Base-by-base conservation (phyloP, 2,113 vertebrate genomes). In the Orientallactaga bullata region DNA sequence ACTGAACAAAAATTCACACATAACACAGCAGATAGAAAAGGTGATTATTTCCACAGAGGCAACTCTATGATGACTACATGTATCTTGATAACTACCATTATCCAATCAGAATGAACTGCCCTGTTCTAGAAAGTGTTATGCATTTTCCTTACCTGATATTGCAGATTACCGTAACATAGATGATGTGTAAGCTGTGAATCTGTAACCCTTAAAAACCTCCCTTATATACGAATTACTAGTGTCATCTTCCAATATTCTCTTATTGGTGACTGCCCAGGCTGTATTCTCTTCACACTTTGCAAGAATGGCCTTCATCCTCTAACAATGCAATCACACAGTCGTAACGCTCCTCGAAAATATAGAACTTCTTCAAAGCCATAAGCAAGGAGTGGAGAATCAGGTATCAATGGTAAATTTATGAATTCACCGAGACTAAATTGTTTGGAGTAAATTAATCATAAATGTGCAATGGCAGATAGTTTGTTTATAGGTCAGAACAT, bases 101-200 rank as follows among this genome's bases (percentile, higher is more conserved):
- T 89, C 87, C 77, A 85, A 35, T 95, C 84, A 96, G 47, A 88
- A 65, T 0, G 2, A 18, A 37, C 4, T 91, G 18, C 35, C 42
- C n/a, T 65, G 83, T 87, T 32, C 47, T 94, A 58, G 17, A 60
- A 81, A 93, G 37, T 6, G 12, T 47, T 80, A 39, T 2, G 0
- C 72, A 47, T 72, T 10, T 76, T 37, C 30, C 94, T 82, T 94
- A 42, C 39, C 58, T 16, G 28, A 9, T 58, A n/a, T n/a, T 87
- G 10, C 8, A 85, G 81, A 72, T 4, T 73, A 37, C 28, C 66
- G 32, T 30, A 73, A 76, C 55, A 58, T 23, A 61, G 39, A 20
- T 79, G 81, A 85, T 79, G 78, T 26, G 78, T 83, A 82, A 81
- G 28, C 66, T 87, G 30, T 88, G 83, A 92, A 78, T 77, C 18